These are phyloP conservation scores for Macrosoma leucophasiata DNA, from an alignment of 2,888 invertebrate species.

Conservation along the genomic window DNA sequence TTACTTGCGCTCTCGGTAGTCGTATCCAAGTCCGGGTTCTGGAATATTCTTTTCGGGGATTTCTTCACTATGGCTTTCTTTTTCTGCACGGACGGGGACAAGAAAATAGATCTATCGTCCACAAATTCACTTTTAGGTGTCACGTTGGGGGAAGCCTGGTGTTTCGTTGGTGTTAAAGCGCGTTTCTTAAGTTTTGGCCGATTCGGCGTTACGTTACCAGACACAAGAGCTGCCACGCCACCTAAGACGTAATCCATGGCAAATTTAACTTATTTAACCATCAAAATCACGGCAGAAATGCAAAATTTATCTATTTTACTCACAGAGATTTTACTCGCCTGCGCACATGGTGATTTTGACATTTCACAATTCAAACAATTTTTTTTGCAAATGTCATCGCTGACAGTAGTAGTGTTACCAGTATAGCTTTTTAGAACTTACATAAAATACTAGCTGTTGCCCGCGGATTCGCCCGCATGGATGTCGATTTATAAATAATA, in stretches of 20 bases:
- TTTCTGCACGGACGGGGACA: constrained; percentile 60
- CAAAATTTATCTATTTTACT: too few species aligned
- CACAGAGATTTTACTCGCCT: constrained; percentile 9
- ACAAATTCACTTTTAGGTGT: constrained; percentile 63
- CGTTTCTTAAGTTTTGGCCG: constrained; percentile 60
- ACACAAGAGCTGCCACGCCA: constrained; percentile 75
- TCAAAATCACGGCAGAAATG: constrained; percentile 6
- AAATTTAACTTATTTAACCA: constrained; percentile 11
- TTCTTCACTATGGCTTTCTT: constrained; percentile 66
- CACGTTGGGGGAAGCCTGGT: constrained; percentile 59
- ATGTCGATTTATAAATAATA: too few species aligned
- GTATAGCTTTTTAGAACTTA: too few species aligned
- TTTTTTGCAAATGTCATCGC: too few species aligned
- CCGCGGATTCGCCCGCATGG: too few species aligned
- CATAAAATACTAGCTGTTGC: too few species aligned
- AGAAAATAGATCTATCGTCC: constrained; percentile 58
- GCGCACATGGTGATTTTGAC: constrained; percentile 38
- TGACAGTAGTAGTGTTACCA: too few species aligned
- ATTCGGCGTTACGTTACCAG: constrained; percentile 73
- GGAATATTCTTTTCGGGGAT: constrained; percentile 65
- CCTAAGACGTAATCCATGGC: constrained; percentile 73
- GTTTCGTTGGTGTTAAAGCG: constrained; percentile 63
- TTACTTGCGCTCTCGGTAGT: constrained; percentile 40
- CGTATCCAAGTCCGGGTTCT: constrained; percentile 51
- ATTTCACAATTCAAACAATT: too few species aligned